These are phyloP conservation scores for Choloepus hoffmanni DNA, from an alignment of 2,113 vertebrate genomes.

Conservation along the genomic window DNA sequence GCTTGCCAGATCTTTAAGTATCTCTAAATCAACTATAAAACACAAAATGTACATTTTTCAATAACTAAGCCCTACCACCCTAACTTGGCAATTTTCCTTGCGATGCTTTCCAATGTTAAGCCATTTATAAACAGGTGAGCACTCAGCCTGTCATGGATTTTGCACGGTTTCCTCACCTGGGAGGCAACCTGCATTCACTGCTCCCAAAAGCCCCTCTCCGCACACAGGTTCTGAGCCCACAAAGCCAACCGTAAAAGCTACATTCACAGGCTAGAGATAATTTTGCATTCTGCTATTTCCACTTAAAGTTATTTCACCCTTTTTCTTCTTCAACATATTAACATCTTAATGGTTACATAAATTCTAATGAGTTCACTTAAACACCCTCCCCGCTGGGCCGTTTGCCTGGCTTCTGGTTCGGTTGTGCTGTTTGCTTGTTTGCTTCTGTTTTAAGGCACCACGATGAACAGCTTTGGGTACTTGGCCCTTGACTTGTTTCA, in stretches of 20 bases:
- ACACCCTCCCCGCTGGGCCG: not conserved
- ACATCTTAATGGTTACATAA: rapidly evolving
- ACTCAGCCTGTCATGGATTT: no score
- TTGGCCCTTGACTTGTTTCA: not conserved
- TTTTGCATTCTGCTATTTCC: not conserved
- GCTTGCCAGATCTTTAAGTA: not conserved
- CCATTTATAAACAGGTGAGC: not conserved
- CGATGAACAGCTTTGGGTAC: not conserved
- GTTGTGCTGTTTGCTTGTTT: not conserved
- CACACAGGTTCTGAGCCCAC: rapidly evolving
- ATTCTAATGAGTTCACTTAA: not conserved
- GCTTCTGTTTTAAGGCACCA: not conserved
- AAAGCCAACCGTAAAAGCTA: rapidly evolving
- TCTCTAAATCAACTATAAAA: not conserved
- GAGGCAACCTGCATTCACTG: rapidly evolving
- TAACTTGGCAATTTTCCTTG: rapidly evolving
- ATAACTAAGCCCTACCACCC: not conserved
- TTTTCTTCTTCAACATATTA: not conserved
- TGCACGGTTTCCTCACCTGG: no score
- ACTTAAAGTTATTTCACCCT: rapidly evolving
- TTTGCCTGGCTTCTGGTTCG: no score
- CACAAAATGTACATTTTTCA: not conserved
- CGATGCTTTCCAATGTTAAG: not conserved
- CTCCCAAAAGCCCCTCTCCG: not conserved
- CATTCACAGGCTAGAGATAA: rapidly evolving